Evolutionary conservation across 2,888 invertebrate species (phyloP).

Genomic region (Cinara cedri): DNA sequence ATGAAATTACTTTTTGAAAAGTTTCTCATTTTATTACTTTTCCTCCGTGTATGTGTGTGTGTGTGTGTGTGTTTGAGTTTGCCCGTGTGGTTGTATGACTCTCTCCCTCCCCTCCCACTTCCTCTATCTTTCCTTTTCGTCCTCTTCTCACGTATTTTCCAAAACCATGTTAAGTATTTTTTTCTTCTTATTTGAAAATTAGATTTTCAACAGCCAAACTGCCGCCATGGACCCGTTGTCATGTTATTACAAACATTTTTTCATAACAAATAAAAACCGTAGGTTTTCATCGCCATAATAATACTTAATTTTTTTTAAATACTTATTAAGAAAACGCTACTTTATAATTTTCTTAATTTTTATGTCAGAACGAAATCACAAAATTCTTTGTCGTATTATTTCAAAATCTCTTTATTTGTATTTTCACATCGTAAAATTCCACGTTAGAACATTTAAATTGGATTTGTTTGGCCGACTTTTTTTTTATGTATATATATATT

Average conservation of each 20-base stretch:
- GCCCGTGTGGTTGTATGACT: too few relatives aligned
- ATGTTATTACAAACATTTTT: constrained; percentile 48
- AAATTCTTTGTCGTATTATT: too few relatives aligned
- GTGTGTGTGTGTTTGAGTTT: too few relatives aligned
- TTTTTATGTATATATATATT: too few relatives aligned
- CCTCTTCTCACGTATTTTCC: neutral
- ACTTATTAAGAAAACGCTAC: too few relatives aligned
- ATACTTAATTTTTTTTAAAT: neutral
- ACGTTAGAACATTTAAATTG: too few relatives aligned
- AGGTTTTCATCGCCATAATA: constrained; percentile 31
- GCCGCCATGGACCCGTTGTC: constrained; percentile 46
- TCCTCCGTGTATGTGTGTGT: neutral
- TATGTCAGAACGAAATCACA: too few relatives aligned
- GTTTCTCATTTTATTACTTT: constrained; percentile 56
- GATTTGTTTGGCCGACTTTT: too few relatives aligned
- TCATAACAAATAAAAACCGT: constrained; percentile 29
- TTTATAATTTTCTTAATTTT: too few relatives aligned
- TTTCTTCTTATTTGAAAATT: constrained; percentile 55
- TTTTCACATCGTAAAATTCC: too few relatives aligned
- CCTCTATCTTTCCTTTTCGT: neutral
- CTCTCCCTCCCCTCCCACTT: neutral
- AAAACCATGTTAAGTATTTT: constrained; percentile 45
- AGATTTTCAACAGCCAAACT: constrained; percentile 53
- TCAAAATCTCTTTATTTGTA: too few relatives aligned
- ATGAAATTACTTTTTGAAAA: constrained; percentile 57